Base-by-base conservation (phyloP, 2,888 invertebrate genomes). In the Hyppa rectilinea region DNA sequence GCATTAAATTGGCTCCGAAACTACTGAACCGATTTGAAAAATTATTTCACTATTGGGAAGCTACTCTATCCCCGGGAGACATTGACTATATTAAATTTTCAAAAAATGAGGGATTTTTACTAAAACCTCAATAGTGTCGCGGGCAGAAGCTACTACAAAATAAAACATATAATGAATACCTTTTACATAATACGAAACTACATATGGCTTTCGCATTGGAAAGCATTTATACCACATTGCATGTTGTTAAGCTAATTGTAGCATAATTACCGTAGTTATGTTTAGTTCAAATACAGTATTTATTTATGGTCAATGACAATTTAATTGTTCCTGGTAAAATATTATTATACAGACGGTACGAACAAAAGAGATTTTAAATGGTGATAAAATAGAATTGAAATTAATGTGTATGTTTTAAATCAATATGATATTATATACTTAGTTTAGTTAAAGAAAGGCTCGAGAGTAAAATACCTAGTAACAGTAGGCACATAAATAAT, bases 211-310 rank as follows among this genome's bases (percentile, higher is more conserved):
- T 47, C 50, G 23, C n/a, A 75, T 70, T 49, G 20, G 4, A 55
- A 62, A 50, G 65, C 70, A n/a, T 59, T 43, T n/a, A 29, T 65
- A 31, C 40, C 50, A 70, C 58, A 75, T 61, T 63, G 59, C 66
- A 55, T 40, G 61, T 36, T 50, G 56, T 76, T 65, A 47, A 47
- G 56, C 38, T 79, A 79, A 76, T 76, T 80, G 55, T 23, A 23
- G 9, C 4, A 31, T 58, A 76, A 79, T 75, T 78, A 62, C 53
- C 31, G 52, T 29, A 71, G 59, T 80, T 58, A 47, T 29, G 52
- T 67, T 55, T 60, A 63, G 76, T 66, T 76, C 34, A 56, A 77
- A 64, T 43, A 59, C 45, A 64, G 49, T 70, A 73, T 5, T 36
- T 52, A 62, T 76, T 52, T 70, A 61, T 31, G 45, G 53, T 47